Evolutionary conservation across 2,113 vertebrate species (phyloP).

Genomic region (Cephalopterus ornatus): DNA sequence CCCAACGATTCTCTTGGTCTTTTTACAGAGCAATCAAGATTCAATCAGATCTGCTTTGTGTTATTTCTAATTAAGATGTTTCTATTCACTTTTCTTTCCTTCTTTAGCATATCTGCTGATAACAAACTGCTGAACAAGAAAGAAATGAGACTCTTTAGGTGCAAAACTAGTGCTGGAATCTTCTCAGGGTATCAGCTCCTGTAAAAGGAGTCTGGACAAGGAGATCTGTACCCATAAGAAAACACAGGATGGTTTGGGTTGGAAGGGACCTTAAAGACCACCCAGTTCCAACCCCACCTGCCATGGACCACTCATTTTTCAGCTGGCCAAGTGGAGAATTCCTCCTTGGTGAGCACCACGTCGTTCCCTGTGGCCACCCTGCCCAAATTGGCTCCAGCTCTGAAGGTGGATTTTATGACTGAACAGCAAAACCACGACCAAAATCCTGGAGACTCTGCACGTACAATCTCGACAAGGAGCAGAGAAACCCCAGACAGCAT

Average conservation of each 20-base stretch:
- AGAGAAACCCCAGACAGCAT: not conserved
- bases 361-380: accelerated
- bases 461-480: not conserved
- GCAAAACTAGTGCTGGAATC: too few relatives aligned
- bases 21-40: not conserved
- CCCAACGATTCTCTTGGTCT: not conserved
- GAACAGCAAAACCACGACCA: accelerated
- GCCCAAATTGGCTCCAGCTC: not conserved
- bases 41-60: not conserved
- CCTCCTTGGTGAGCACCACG: not conserved
- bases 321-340: not conserved
- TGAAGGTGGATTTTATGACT: accelerated
- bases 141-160: not conserved
- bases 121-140: not conserved
- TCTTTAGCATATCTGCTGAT: not conserved
- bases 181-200: not conserved
- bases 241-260: not conserved
- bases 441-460: not conserved
- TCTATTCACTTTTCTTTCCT: not conserved
- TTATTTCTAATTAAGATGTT: not conserved
- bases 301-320: accelerated
- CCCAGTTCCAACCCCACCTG: not conserved
- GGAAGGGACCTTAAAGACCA: not conserved
- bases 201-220: not conserved
- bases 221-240: not conserved